Conservation (phyloP, 2,113 vertebrate genomes). For the Lasiurus borealis region DNA sequence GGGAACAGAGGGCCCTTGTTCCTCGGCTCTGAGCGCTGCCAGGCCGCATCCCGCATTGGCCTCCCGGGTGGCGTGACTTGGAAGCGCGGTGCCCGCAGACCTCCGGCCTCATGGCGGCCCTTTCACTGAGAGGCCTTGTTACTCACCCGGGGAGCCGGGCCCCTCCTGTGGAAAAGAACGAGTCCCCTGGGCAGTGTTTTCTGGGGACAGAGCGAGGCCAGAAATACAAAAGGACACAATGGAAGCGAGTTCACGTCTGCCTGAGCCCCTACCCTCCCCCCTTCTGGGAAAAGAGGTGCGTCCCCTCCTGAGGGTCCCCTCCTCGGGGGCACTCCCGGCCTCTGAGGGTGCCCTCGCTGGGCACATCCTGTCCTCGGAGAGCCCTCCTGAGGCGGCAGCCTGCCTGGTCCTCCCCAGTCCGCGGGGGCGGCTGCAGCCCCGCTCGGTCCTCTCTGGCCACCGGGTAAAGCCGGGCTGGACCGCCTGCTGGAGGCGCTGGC, state of each 20-base stretch:
- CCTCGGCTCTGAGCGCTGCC: neutral
- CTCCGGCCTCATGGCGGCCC: neutral
- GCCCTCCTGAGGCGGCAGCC: neutral
- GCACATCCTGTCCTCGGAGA: too few species aligned
- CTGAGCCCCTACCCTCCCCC: fast-evolving
- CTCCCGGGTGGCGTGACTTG: neutral
- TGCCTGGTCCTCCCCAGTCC: neutral
- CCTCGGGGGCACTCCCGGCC: neutral
- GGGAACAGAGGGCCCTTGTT: constrained; percentile 68
- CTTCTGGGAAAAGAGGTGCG: too few species aligned
- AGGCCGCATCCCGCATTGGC: neutral
- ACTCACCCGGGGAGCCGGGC: neutral
- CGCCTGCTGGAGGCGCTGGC: neutral
- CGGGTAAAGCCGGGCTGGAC: neutral
- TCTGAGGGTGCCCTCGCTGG: neutral
- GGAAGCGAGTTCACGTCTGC: neutral
- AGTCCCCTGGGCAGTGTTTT: neutral
- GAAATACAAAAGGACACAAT: neutral
- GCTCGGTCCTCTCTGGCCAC: neutral
- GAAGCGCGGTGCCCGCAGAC: neutral
- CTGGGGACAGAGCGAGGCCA: neutral
- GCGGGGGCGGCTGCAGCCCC: too few species aligned
- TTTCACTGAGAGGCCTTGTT: neutral
- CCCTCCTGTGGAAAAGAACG: neutral
- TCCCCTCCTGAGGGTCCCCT: neutral